Conservation (phyloP, 2,113 vertebrate genomes). For the Deroptyus accipitrinus region DNA sequence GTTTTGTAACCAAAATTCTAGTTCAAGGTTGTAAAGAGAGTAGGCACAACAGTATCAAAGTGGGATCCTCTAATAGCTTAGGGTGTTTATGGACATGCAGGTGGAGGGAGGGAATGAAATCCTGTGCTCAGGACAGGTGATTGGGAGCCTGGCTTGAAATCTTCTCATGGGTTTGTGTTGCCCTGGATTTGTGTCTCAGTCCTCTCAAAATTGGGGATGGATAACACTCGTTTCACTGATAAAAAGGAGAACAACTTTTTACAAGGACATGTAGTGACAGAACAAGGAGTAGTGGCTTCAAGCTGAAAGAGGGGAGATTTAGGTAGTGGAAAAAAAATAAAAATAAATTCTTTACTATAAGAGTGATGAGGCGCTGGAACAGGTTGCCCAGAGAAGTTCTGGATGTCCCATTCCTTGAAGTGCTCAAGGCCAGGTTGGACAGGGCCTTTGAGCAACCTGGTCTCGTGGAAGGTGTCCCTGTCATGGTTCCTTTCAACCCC, state of each 20-base stretch:
- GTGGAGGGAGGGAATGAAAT: neutral
- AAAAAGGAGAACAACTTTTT: neutral
- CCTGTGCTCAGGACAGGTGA: neutral
- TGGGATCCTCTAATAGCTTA: neutral
- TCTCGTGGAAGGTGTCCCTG: neutral
- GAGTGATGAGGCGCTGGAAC: neutral
- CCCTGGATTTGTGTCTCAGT: neutral
- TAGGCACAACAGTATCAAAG: neutral
- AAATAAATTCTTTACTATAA: neutral
- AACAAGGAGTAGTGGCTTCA: neutral
- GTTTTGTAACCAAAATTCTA: neutral
- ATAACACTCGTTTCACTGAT: neutral
- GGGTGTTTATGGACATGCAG: neutral
- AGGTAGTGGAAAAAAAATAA: neutral
- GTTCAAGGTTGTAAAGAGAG: neutral
- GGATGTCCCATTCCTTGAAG: neutral
- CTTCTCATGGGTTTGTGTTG: rapidly evolving
- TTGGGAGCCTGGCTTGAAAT: neutral
- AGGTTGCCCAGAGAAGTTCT: neutral
- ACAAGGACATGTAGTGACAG: neutral
- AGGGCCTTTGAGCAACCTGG: neutral
- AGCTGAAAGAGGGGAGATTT: neutral
- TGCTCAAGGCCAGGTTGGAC: neutral
- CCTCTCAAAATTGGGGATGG: neutral
- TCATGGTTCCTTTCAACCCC: neutral